Percentiles rank a stretch among this genome's conserved stretches.
These are phyloP conservation scores for Aradophagus sp. DNA, from an alignment of 1,140 invertebrate genomes.

Conservation along the genomic window DNA sequence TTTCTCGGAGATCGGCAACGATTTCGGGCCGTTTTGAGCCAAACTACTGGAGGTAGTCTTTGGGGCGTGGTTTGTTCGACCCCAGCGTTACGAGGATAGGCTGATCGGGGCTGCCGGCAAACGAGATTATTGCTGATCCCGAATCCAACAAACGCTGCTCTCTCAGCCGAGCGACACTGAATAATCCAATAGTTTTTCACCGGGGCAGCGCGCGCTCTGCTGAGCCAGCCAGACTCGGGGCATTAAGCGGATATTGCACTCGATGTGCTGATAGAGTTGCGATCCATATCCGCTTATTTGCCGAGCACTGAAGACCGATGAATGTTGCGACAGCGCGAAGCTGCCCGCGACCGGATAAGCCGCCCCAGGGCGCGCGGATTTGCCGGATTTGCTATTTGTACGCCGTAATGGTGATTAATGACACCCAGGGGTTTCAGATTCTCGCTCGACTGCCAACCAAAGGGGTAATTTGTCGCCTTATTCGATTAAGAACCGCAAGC, in stretches of 20 bases:
- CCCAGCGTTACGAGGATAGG: constrained; percentile 69
- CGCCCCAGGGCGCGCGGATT: constrained; percentile 26
- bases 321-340: constrained; percentile 53
- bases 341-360: constrained; percentile 31
- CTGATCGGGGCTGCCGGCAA: constrained; percentile 69
- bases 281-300: constrained; percentile 50
- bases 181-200: constrained; percentile 71
- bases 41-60: not conserved
- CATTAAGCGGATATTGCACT: constrained; percentile 57
- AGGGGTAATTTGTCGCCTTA: constrained; percentile 8
- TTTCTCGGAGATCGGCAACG: not conserved
- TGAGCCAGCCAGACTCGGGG: constrained; percentile 9
- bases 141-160: constrained; percentile 75
- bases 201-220: constrained; percentile 36
- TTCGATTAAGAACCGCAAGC: constrained; percentile 4
- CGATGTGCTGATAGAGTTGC: constrained; percentile 50
- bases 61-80: constrained; percentile 71
- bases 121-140: constrained; percentile 75
- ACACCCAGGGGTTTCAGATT: constrained; percentile 16
- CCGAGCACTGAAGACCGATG: constrained; percentile 66
- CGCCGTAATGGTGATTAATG: constrained; percentile 20
- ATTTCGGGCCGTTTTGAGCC: not conserved
- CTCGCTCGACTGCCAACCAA: not conserved
- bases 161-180: constrained; percentile 67
- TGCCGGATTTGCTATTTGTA: constrained; percentile 30